Base-by-base conservation (phyloP, 1,140 invertebrate species). In the Leptinotarsa lineolata region DNA sequence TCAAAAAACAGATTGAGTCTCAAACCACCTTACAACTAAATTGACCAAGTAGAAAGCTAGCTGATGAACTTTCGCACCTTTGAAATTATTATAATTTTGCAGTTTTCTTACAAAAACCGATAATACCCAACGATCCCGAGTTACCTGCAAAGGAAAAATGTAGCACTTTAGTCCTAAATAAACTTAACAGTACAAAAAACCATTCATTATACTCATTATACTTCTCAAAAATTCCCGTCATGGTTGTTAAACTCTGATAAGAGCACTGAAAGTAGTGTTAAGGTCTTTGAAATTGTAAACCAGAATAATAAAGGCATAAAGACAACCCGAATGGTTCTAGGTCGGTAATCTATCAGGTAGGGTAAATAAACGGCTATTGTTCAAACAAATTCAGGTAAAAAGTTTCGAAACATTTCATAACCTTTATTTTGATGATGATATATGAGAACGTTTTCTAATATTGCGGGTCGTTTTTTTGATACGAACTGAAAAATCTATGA, bases 301-400 rank as follows among this genome's bases (percentile, higher is more conserved):
- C 48, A 54, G 16, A 54, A 54, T 54, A 54, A 54, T 54, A 54
- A 54, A 54, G n/a, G 48, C n/a, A 18, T 54, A 54, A 54, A 54
- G 48, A 54, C 15, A 18, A 13, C 4, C 48, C 48, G 48, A 15
- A 5, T 54, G 16, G 48, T 12, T n/a, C 48, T 54, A 54, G 48
- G 48, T 54, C 48, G 48, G 48, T 54, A 54, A 54, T 54, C 16
- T 54, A 54, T n/a, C 48, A 54, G 48, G 48, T 54, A 54, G n/a
- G n/a, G 48, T 54, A 54, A 54, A 54, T 54, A 39, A 39, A n/a
- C 48, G 16, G 48, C 15, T 8, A 54, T 54, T 54, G 16, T 54
- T 13, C 48, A 54, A 54, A 54, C 48, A 54, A n/a, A n/a, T n/a
- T 18, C 48, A 54, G 48, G 48, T 54, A 54, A 54, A 18, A 54